Evolutionary conservation across 2,888 invertebrate species (phyloP).

Genomic region (Oscheius myriophilus): DNA sequence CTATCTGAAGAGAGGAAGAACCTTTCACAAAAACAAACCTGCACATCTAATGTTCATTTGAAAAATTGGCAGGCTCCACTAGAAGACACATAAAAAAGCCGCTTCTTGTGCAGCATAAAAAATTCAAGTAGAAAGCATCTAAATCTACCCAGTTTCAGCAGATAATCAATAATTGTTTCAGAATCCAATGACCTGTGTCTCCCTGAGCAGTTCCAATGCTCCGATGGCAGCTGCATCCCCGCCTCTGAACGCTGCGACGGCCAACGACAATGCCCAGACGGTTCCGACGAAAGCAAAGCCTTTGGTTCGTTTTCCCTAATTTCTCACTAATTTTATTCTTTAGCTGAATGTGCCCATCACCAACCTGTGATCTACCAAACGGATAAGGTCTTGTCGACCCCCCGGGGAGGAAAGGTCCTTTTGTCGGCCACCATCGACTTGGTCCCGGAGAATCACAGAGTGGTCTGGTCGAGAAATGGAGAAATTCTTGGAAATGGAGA

Average conservation of each 20-base stretch:
- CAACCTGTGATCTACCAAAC: constrained; percentile 54
- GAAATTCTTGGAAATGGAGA: constrained; percentile 27
- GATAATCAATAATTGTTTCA: constrained; percentile 29
- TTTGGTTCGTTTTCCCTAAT: constrained; percentile 33
- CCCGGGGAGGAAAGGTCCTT: constrained; percentile 46
- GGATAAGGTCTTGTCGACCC: constrained; percentile 44
- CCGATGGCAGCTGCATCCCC: constrained; percentile 55
- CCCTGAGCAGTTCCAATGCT: constrained; percentile 55
- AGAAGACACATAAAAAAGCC: too few relatives aligned
- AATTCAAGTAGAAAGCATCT: neutral
- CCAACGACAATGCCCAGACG: constrained; percentile 89
- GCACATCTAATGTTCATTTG: too few relatives aligned
- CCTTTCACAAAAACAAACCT: too few relatives aligned
- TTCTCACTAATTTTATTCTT: neutral
- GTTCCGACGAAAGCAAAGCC: constrained; percentile 82
- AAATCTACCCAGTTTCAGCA: neutral
- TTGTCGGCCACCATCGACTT: constrained; percentile 52
- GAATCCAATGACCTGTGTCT: constrained; percentile 46
- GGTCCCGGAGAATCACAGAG: constrained; percentile 46
- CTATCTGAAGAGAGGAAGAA: too few relatives aligned
- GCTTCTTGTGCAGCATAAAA: too few relatives aligned
- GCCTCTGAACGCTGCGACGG: constrained; percentile 79
- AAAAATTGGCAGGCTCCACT: too few relatives aligned
- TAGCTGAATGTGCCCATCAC: constrained; percentile 53
- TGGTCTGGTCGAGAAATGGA: constrained; percentile 28